phyloP scores from a whole-genome alignment of 2,888 invertebrate species.

The Sesia apiformis region DNA sequence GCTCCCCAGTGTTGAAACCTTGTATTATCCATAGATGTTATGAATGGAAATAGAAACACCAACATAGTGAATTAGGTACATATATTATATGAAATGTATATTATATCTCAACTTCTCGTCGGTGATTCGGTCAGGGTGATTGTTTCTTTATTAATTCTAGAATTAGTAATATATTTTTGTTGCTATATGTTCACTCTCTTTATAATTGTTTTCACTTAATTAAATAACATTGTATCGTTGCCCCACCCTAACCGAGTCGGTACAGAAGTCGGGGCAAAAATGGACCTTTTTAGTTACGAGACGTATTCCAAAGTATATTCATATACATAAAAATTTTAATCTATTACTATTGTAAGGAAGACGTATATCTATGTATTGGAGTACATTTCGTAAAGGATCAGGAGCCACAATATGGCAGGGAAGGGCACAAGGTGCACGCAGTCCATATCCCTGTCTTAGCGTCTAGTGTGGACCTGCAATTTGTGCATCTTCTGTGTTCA shows the following conservation, averaged over 20 bases:
- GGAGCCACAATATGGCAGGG: conserved; percentile 22
- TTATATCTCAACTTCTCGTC: conserved; percentile 28
- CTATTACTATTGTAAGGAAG: background rate
- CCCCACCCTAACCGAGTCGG: conserved; percentile 34
- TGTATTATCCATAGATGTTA: conserved; percentile 55
- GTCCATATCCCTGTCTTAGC: conserved; percentile 1
- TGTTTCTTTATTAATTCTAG: conserved; percentile 46
- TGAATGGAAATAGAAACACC: conserved; percentile 69
- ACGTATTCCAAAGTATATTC: conserved; percentile 13
- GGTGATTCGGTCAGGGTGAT: conserved; percentile 37
- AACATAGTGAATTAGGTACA: conserved; percentile 66
- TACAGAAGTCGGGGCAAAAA: conserved; percentile 22
- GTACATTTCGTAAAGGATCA: conserved; percentile 37
- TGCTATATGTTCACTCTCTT: conserved; percentile 56
- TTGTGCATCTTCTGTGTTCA: conserved; percentile 43
- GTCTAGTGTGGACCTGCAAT: conserved; percentile 21
- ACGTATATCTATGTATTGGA: conserved; percentile 5
- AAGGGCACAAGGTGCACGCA: conserved; percentile 25
- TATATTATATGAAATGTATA: conserved; percentile 39
- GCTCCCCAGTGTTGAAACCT: conserved; percentile 40
- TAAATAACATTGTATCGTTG: conserved; percentile 30
- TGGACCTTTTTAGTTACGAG: conserved; percentile 36
- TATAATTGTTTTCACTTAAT: conserved; percentile 47
- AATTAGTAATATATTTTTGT: conserved; percentile 65
- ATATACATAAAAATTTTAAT: no score